phyloP scores from a whole-genome alignment of 1,140 invertebrate genomes.

The Micrasema minimum region DNA sequence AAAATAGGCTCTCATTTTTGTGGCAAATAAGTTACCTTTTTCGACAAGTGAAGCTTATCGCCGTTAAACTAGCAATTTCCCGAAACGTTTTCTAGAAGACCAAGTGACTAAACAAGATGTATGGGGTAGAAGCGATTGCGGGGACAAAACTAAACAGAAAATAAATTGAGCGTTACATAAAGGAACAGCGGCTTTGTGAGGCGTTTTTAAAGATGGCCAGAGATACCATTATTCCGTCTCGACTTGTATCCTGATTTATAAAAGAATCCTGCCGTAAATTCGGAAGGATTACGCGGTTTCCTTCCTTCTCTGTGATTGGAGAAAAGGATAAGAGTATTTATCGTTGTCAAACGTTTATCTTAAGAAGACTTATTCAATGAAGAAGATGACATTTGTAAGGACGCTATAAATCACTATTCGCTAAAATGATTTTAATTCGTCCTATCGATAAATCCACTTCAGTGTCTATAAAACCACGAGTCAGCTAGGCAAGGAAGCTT shows the following conservation, averaged over 20 bases:
- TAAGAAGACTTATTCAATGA: not conserved
- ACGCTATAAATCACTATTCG: too few species aligned
- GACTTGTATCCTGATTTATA: slow-evolving; percentile 21
- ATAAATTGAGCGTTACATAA: slow-evolving; percentile 33
- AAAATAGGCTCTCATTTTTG: slow-evolving; percentile 45
- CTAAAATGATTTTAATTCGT: too few species aligned
- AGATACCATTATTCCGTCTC: slow-evolving; percentile 14
- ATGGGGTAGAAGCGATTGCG: slow-evolving; percentile 6
- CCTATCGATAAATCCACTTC: too few species aligned
- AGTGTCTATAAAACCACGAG: too few species aligned
- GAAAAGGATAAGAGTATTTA: not conserved
- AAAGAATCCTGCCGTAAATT: slow-evolving; percentile 10
- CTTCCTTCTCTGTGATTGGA: not conserved
- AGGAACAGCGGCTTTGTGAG: slow-evolving; percentile 23
- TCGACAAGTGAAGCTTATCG: slow-evolving; percentile 49
- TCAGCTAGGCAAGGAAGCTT: too few species aligned
- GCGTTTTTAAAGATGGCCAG: not conserved
- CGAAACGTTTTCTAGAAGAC: slow-evolving; percentile 31
- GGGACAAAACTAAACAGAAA: slow-evolving; percentile 23
- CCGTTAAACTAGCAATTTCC: slow-evolving; percentile 46
- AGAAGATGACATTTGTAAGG: too few species aligned
- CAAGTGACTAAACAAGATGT: slow-evolving; percentile 42
- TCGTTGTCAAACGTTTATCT: not conserved
- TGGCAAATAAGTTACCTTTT: slow-evolving; percentile 44
- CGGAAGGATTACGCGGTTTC: slow-evolving; percentile 6